Evolutionary conservation across 1,140 invertebrate genomes (phyloP), one percentile per base, ranked within the genome.

Genomic region (Drosophila melanica): DNA sequence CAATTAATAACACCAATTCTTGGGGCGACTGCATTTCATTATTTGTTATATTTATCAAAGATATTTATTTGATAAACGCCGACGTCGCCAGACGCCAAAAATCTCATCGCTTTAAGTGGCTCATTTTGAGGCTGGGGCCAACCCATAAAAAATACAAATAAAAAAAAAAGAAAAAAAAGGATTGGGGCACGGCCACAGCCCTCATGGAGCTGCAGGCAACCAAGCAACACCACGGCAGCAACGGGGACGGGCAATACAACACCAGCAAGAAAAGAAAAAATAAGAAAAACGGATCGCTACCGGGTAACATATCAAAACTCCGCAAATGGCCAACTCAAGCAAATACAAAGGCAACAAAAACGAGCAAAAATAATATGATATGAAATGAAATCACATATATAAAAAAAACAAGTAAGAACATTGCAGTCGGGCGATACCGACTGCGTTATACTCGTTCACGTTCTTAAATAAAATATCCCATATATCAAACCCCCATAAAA

Each of bases 11-110:
- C 84, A 87, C 82, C 82, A 77, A 77, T 87, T 54, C 64, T 70
- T 35, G 33, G 68, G 27, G 69, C 67, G 71, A 68, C 63, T 87
- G 76, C 79, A 86, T 86, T 86, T 86, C 84, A 87, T 86, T 87
- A 86, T 81, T 86, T 86, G 82, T 87, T 87, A 87, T 82, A 82
- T 86, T 72, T 82, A 81, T 86, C 67, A 81, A 81, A 87, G 82
- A 86, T 86, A 86, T 86, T 86, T 87, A 87, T 86, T 86, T 86
- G 82, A 87, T 86, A 86, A 86, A 86, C 68, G 82, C 82, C 82
- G 82, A 50, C 65, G 30, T 66, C 69, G 59, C 65, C 79, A 82
- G 82, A 89, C 82, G 84, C 84, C 79, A 89, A 84, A 89, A 87
- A 87, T 89, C 82, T 87, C 82, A 87, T 87, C 84, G 72, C 79